These are phyloP conservation scores for Folsomia candida DNA, from an alignment of 2,888 invertebrate genomes.

Conservation along the genomic window DNA sequence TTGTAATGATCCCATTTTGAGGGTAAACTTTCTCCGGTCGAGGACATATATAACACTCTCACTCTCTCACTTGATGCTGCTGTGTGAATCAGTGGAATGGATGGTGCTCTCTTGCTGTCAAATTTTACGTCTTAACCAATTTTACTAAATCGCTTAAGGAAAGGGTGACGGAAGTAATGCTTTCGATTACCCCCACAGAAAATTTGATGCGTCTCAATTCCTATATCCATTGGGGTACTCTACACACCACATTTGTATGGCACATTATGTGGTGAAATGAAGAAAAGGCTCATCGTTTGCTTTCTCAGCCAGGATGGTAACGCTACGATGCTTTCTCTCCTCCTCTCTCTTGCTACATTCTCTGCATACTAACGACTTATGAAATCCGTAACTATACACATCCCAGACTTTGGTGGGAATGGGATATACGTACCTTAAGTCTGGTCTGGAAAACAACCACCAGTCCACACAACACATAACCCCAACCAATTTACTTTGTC, in stretches of 20 bases:
- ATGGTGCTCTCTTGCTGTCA: neutral
- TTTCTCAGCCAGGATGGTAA: slow-evolving; percentile 5
- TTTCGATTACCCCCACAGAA: slow-evolving; percentile 7
- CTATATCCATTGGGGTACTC: neutral
- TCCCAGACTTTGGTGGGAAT: too few relatives aligned
- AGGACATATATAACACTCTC: too few relatives aligned
- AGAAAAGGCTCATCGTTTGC: slow-evolving; percentile 4
- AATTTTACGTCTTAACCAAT: slow-evolving; percentile 10
- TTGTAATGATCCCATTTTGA: neutral
- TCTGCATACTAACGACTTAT: slow-evolving; percentile 19
- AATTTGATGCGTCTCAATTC: slow-evolving; percentile 7
- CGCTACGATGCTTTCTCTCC: neutral
- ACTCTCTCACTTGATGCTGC: too few relatives aligned
- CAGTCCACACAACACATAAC: neutral
- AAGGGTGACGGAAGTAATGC: slow-evolving; percentile 6
- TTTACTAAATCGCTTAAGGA: slow-evolving; percentile 3
- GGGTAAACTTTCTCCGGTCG: too few relatives aligned
- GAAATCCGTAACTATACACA: too few relatives aligned
- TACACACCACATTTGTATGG: neutral
- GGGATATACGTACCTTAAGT: neutral
- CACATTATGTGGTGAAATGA: neutral
- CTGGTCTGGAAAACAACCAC: neutral
- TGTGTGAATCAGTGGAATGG: neutral
- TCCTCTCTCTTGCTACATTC: neutral
- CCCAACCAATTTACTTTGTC: slow-evolving; percentile 2